phyloP scores from a whole-genome alignment of 2,797 vertebrate species.

The Lophotriccus pileatus region DNA sequence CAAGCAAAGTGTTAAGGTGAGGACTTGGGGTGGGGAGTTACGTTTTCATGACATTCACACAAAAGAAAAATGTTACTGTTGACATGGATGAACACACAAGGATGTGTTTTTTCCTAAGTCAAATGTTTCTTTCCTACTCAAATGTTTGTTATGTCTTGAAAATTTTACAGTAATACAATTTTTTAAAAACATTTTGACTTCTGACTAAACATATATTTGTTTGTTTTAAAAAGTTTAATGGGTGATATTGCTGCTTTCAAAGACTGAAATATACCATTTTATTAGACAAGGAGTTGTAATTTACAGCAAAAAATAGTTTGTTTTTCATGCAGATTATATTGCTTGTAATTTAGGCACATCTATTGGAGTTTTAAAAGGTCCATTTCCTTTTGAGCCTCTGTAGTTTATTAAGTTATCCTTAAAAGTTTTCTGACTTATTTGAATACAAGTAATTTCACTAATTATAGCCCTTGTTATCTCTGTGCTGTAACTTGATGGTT shows the following conservation, averaged over 20 bases:
- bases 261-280: neutral
- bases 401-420: neutral
- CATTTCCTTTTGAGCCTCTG: neutral
- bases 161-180: neutral
- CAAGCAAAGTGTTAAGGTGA: constrained; percentile 89
- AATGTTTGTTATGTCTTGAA: neutral
- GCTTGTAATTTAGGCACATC: neutral
- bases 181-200: neutral
- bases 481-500: neutral
- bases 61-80: neutral
- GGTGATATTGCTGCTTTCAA: neutral
- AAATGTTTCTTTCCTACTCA: neutral
- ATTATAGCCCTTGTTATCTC: neutral
- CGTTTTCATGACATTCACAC: neutral
- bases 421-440: neutral
- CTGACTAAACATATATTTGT: neutral
- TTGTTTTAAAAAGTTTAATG: neutral
- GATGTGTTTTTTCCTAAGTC: neutral
- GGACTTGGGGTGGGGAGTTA: fast-evolving
- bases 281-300: neutral
- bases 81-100: fast-evolving
- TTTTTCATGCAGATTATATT: neutral
- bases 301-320: neutral
- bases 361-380: neutral
- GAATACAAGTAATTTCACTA: neutral